A percentile compares a stretch with the other conserved stretches of the same genome.
phyloP scores from a whole-genome alignment of 1,140 invertebrate species.

The Achroia grisella region DNA sequence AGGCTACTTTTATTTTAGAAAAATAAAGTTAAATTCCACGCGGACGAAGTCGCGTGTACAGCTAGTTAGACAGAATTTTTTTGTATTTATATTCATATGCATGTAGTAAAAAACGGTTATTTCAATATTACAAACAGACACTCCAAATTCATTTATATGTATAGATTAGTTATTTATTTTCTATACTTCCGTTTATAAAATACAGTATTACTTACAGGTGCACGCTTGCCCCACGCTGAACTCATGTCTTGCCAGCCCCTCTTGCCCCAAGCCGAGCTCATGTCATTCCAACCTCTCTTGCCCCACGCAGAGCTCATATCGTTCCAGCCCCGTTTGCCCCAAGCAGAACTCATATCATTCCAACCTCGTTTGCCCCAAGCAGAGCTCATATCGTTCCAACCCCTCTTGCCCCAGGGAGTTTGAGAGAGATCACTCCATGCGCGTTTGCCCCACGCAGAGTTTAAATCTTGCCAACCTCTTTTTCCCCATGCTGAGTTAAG shows the following conservation, averaged over 20 bases:
- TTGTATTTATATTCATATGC: too few species aligned
- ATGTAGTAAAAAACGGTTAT: too few species aligned
- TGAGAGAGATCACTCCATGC: constrained; percentile 76
- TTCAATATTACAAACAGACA: too few species aligned
- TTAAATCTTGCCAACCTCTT: constrained; percentile 76
- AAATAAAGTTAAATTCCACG: too few species aligned
- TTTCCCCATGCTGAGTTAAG: constrained; percentile 78
- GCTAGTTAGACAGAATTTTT: too few species aligned
- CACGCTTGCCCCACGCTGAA: constrained; percentile 72
- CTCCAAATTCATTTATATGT: too few species aligned
- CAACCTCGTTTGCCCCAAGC: constrained; percentile 76
- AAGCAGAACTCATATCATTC: constrained; percentile 74
- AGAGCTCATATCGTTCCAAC: constrained; percentile 49
- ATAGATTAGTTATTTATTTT: too few species aligned
- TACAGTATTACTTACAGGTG: constrained; percentile 62
- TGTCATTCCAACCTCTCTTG: constrained; percentile 74
- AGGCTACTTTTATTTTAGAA: too few species aligned
- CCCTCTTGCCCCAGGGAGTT: constrained; percentile 77
- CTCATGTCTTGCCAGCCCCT: constrained; percentile 63
- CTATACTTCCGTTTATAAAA: too few species aligned
- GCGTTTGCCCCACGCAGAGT: constrained; percentile 75
- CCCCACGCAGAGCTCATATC: constrained; percentile 75
- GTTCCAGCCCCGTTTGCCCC: constrained; percentile 77
- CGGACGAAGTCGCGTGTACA: too few species aligned
- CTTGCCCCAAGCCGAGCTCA: constrained; percentile 76